Base-by-base conservation (phyloP, 2,113 vertebrate genomes). In the Arothron firmamentum region DNA sequence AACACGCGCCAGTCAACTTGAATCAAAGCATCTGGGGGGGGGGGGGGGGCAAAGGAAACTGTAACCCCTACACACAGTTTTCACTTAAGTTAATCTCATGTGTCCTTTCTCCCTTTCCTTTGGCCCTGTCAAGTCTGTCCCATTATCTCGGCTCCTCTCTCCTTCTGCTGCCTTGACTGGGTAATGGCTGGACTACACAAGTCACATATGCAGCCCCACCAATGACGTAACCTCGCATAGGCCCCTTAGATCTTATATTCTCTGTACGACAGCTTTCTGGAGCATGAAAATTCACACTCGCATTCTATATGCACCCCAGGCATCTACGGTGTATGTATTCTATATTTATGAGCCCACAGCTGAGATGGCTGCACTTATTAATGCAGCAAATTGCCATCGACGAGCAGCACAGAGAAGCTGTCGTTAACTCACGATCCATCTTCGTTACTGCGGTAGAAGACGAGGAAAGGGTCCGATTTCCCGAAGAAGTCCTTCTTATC, bases 401-500 rank as follows among this genome's bases (percentile, higher is more conserved):
- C 16, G 46, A 15, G 58, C 13, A 57, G 4, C 41, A 48, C 6
- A 3, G 23, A 17, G 45, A 50, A 46, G 23, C 17, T 7, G 38
- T 67, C 54, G 61, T 81, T 52, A 55, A 91, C 88, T 90, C 85
- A 95, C 94, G 93, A 94, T 88, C 94, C 92, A 67, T 96, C 94
- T 82, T 94, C 94, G 55, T 96, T 95, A 74, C 93, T 96, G 82
- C 94, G 90, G 71, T 91, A 92, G 78, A 96, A 96, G 34, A 95
- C 92, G 16, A 96, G 90, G 78, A 96, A 95, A 11, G 94, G 94
- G 80, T 95, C 94, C 0, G 94, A 96, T 80, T 96, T 96, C 23
- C 94, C 94, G 46, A 96, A 96, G 86, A 96, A 96, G 75, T 96
- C 94, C 78, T 96, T 96, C 85, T 96, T 96, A 74, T 96, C 94